Conservation (phyloP, 2,888 invertebrate species). For the Scelioninae gen. 1 region DNA sequence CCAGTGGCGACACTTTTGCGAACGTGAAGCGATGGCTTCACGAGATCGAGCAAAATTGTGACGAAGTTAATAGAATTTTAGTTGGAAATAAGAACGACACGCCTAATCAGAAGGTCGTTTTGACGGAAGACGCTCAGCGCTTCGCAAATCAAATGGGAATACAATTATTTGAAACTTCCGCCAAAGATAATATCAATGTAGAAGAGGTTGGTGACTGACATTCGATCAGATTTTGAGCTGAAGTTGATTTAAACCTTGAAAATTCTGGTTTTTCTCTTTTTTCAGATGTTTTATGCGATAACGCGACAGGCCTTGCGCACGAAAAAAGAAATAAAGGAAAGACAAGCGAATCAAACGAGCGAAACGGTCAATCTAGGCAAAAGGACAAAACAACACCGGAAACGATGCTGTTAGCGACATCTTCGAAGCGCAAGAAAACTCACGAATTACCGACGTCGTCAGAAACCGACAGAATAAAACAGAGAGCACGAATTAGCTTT, state of each 20-base stretch:
- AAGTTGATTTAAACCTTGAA: neutral
- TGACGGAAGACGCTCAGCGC: constrained; percentile 97
- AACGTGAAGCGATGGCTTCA: constrained; percentile 99
- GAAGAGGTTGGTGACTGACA: constrained; percentile 90
- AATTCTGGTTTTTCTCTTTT: neutral
- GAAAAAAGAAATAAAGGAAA: constrained; percentile 92
- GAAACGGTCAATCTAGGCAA: constrained; percentile 91
- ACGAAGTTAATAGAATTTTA: constrained; percentile 98
- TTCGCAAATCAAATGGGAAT: constrained; percentile 99
- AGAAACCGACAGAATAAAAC: constrained; percentile 75
- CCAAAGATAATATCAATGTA: constrained; percentile 99
- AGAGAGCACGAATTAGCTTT: constrained; percentile 73
- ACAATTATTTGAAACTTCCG: constrained; percentile 98
- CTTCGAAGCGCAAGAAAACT: constrained; percentile 27
- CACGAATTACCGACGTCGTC: constrained; percentile 49
- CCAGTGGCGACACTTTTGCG: constrained; percentile 99
- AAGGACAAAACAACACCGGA: constrained; percentile 86
- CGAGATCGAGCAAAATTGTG: constrained; percentile 99
- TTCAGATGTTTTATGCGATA: constrained; percentile 89
- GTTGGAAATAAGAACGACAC: constrained; percentile 99
- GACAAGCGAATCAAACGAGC: constrained; percentile 88
- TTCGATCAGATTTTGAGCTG: too few species aligned
- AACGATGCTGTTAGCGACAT: constrained; percentile 82
- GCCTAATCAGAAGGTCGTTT: constrained; percentile 96
- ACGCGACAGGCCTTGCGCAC: constrained; percentile 93